Base-by-base conservation (phyloP, 2,888 invertebrate genomes). In the Portevinia maculata region DNA sequence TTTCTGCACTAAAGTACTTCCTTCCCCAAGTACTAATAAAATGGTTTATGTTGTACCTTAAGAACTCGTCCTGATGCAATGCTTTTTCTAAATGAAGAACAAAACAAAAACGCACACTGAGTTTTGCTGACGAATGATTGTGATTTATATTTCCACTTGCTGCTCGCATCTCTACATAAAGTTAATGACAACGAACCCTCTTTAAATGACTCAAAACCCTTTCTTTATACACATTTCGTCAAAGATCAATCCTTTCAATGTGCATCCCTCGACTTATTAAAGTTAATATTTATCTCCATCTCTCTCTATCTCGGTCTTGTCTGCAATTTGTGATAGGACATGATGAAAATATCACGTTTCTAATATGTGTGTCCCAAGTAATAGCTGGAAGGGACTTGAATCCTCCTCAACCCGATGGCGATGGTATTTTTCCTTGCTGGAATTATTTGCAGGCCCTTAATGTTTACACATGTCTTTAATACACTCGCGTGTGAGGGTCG, bases 31-130 rank as follows among this genome's bases (percentile, higher is more conserved):
- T 76, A 55, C 41, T 48, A 76, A 81, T 81, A 81, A 81, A 81
- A 76, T 75, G 65, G 64, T 79, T 81, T 75, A 81, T 81, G 81
- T 48, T 79, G 59, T 75, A 60, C 70, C 74, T 74, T 11, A 11
- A 19, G 19, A 64, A 30, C 9, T 32, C 44, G 60, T 53, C 64
- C 21, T 11, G 11, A 39, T 55, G 67, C 78, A 71, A 78, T 50
- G 19, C 17, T 57, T 48, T 71, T 37, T 15, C 9, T 57, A 57
- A 50, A 39, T 13, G 37, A 37, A 28, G 44, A 46, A 37, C 37
- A 44, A 48, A 73, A 46, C 46, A 24, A 28, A 46, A 55, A 46
- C 15, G 30, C 32, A 41, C 28, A 41, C 13, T 8, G 7, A 15
- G 2, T 46, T 53, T 32, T 73, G 79, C 79, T 79, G 79, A 79